These are phyloP conservation scores for Onthophagus sagittarius DNA, from an alignment of 2,888 invertebrate genomes.

Conservation along the genomic window DNA sequence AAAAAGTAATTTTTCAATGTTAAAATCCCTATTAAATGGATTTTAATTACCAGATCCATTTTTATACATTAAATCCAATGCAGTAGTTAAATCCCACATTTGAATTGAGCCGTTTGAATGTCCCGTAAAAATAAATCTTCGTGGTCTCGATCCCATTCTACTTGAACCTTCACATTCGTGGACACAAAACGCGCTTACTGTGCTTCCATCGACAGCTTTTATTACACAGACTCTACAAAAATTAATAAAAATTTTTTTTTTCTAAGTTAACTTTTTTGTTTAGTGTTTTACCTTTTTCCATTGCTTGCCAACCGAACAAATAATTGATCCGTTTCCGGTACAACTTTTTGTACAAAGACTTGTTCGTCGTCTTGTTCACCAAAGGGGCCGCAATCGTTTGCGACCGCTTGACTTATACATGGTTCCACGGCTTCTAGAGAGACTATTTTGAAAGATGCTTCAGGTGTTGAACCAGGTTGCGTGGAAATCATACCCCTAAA, in stretches of 20 bases:
- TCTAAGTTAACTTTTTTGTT: too few relatives aligned
- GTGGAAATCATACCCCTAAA: constrained; percentile 99
- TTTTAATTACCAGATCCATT: constrained; percentile 48
- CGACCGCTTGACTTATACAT: constrained; percentile 59
- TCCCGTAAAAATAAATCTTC: constrained; percentile 87
- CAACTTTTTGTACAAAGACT: constrained; percentile 96
- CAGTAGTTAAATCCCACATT: constrained; percentile 98
- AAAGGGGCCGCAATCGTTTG: constrained; percentile 82
- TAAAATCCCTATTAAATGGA: background rate
- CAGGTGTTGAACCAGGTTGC: constrained; percentile 95
- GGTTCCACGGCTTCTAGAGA: constrained; percentile 70
- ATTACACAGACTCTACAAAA: constrained; percentile 82
- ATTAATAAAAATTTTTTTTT: background rate
- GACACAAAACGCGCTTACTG: constrained; percentile 92
- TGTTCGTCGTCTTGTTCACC: constrained; percentile 98
- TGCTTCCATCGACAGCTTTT: constrained; percentile 88
- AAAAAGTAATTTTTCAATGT: constrained; percentile 21
- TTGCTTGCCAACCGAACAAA: constrained; percentile 93
- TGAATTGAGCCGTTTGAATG: constrained; percentile 91
- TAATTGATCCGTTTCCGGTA: constrained; percentile 93
- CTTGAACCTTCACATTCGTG: constrained; percentile 97
- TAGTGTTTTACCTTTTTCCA: constrained; percentile 68
- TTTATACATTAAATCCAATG: constrained; percentile 70
- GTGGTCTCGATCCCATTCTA: constrained; percentile 83
- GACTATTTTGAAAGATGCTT: constrained; percentile 96